These are phyloP conservation scores for Enteromius unitaeniatus DNA, from an alignment of 2,797 vertebrate genomes.

Conservation along the genomic window DNA sequence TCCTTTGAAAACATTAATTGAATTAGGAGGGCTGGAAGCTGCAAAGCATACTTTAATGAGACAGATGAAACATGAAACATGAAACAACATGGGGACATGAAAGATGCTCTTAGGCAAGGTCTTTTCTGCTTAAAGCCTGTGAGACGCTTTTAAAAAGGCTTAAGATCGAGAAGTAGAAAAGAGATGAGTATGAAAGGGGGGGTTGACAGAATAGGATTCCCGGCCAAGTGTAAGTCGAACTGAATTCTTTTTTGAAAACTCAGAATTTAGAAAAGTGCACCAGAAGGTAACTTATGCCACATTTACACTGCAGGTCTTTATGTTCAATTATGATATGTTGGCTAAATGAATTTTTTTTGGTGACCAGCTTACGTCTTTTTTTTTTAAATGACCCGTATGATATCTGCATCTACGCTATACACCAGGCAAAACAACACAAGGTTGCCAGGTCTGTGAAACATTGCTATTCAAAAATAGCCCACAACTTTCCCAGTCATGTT, in stretches of 20 bases:
- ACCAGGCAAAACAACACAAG: background rate
- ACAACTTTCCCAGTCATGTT: background rate
- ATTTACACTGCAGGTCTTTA: background rate
- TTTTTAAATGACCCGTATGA: background rate
- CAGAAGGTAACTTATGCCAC: background rate
- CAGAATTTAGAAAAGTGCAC: background rate
- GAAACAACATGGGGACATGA: conserved; percentile 41
- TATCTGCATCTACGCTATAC: background rate
- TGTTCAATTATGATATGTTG: background rate
- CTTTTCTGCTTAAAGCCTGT: conserved; percentile 51
- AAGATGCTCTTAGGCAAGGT: conserved; percentile 59
- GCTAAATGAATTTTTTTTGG: background rate
- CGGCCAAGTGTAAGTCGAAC: conserved; percentile 11
- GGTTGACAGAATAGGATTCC: conserved; percentile 27
- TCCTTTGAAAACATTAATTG: conserved; percentile 62
- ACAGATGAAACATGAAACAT: conserved; percentile 6
- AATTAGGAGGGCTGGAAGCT: conserved; percentile 57
- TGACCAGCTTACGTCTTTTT: background rate
- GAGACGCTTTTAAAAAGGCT: conserved; percentile 52
- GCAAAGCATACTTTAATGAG: conserved; percentile 58
- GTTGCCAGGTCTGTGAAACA: background rate
- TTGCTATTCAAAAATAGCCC: background rate
- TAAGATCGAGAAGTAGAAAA: conserved; percentile 41
- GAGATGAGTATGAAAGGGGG: conserved; percentile 32
- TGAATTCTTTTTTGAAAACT: background rate